Conservation (phyloP, 2,113 vertebrate genomes). For the Cynoglossus semilaevis region DNA sequence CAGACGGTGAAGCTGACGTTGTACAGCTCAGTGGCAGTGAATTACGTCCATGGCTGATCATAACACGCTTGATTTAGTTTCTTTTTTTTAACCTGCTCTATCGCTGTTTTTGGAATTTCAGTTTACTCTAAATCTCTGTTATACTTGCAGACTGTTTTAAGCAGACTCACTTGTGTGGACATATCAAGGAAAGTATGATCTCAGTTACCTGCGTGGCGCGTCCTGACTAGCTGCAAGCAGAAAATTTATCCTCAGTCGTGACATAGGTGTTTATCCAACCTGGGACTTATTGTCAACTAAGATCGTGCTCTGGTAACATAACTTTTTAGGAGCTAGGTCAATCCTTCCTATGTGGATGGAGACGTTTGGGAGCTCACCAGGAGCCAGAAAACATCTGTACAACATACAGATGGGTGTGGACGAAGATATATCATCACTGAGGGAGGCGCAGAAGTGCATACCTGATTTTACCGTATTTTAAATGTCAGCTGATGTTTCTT, state of each 20-base stretch:
- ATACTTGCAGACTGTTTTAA: conserved; percentile 33
- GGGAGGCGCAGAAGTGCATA: conserved; percentile 41
- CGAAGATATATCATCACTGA: conserved; percentile 43
- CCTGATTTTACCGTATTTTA: conserved; percentile 13
- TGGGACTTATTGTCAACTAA: conserved; percentile 60
- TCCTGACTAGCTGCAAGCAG: conserved; percentile 26
- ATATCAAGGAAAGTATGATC: conserved; percentile 42
- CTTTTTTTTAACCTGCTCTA: conserved; percentile 40
- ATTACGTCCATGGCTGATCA: conserved; percentile 48
- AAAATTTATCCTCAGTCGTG: conserved; percentile 32
- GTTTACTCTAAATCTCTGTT: conserved; percentile 42
- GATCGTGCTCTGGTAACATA: conserved; percentile 37
- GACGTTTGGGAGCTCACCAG: conserved; percentile 35
- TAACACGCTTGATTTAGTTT: conserved; percentile 8
- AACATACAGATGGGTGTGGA: conserved; percentile 38
- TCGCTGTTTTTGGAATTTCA: conserved; percentile 36
- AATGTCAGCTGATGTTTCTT: conserved; percentile 17
- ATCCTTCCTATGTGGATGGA: conserved; percentile 42
- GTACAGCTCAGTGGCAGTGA: conserved; percentile 36
- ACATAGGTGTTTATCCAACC: conserved; percentile 58
- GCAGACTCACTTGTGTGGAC: conserved; percentile 19
- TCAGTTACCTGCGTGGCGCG: conserved; percentile 45
- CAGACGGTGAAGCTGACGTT: conserved; percentile 18
- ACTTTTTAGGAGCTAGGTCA: conserved; percentile 42
- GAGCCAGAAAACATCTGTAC: conserved; percentile 46